Conservation (phyloP, 2,113 vertebrate genomes). For the Aythya baeri region DNA sequence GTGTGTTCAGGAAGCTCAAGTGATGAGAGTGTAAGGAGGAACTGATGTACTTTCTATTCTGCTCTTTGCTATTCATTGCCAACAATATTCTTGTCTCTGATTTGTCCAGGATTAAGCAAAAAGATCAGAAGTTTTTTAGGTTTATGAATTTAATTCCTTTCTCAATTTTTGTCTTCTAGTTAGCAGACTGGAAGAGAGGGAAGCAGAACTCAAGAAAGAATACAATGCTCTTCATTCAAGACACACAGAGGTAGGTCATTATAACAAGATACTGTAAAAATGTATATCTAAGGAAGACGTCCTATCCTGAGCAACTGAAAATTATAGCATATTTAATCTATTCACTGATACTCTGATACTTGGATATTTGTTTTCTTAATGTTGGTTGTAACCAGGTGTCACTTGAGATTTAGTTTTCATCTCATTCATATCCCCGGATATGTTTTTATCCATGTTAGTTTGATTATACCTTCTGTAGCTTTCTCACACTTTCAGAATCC, state of each 20-base stretch:
- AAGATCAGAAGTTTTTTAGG: background rate
- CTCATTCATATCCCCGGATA: background rate
- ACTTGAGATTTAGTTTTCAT: background rate
- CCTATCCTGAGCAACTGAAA: background rate
- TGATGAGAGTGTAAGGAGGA: background rate
- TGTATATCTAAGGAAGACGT: background rate
- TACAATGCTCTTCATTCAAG: constrained; percentile 94
- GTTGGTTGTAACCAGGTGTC: background rate
- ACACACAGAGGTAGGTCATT: constrained; percentile 91
- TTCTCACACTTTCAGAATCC: background rate
- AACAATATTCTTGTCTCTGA: background rate
- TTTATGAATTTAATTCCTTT: background rate
- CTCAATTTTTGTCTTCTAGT: constrained; percentile 80
- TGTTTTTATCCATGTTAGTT: background rate
- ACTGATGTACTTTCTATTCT: background rate
- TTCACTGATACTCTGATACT: too few relatives aligned
- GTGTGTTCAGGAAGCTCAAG: background rate
- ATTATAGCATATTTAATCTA: background rate
- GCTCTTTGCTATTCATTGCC: background rate
- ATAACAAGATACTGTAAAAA: background rate
- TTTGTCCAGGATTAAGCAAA: too few relatives aligned
- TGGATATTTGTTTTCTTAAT: background rate
- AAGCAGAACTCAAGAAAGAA: constrained; percentile 96
- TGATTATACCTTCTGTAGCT: background rate
- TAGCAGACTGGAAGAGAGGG: constrained; percentile 93